Base-by-base conservation (phyloP, 2,113 vertebrate genomes). In the Acinonyx jubatus region DNA sequence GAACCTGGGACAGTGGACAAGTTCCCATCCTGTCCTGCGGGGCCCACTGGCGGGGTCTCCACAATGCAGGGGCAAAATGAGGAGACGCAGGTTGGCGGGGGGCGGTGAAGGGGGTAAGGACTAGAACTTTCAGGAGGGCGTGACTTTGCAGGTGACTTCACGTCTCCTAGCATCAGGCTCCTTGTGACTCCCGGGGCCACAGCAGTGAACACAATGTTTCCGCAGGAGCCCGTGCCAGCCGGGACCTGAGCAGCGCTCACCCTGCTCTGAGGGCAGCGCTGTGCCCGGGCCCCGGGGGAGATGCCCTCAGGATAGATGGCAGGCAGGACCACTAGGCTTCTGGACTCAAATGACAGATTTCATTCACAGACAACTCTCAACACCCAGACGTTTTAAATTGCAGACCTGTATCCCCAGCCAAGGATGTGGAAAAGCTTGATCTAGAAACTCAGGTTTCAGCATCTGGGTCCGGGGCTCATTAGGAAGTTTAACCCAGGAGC, bases 361-460 rank as follows among this genome's bases (percentile, higher is more conserved):
- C 21, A 33, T 27, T 81, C 97, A 25, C 11, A 80, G 38, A 52
- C 48, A 16, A 7, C 21, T 7, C 4, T 38, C 23, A 14, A 65
- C 48, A 36, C 73, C 41, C 55, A 38, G 12, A 33, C 12, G 91
- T 86, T 95, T 94, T 76, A 66, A 74, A 0, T 69, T 61, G 33
- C n/a, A 66, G 95, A 69, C 33, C 3, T 27, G 94, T 4, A 48
- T 66, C 41, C 84, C 29, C 94, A 38, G 78, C 12, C 80, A 66
- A 71, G 83, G 82, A n/a, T 2, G 6, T 25, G 78, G 78, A 55
- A 36, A 48, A 50, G 71, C 57, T 65, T 97, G 71, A 96, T 73
- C 96, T 98, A 48, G 33, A 78, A 69, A 50, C 36, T 98, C 95
- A 41, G 48, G 95, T 96, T 96, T 96, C 98, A 57, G 27, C 78